phyloP scores from a whole-genome alignment of 2,113 vertebrate species.

The Bagarius yarrelli region DNA sequence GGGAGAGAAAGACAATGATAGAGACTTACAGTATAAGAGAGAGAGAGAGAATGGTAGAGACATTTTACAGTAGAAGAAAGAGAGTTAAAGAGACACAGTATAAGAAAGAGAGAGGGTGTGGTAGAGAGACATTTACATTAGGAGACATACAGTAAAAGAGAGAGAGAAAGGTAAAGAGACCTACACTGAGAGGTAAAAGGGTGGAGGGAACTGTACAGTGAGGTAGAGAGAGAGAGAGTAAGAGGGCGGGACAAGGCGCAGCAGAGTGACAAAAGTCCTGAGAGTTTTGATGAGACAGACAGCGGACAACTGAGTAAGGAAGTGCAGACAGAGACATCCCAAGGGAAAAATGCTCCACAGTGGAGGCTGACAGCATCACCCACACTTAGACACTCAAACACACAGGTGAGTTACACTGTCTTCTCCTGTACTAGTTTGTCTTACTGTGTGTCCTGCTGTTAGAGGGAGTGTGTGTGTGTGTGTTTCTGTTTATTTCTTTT shows the following conservation, averaged over 20 bases:
- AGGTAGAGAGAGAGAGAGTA: neutral
- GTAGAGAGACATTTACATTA: no score
- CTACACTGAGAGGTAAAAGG: neutral
- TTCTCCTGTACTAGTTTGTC: neutral
- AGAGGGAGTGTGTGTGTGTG: neutral
- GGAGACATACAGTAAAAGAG: neutral
- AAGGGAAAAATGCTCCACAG: neutral
- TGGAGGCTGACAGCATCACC: neutral
- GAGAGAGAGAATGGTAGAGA: neutral
- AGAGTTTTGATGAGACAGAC: neutral
- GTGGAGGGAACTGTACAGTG: neutral
- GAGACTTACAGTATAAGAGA: neutral
- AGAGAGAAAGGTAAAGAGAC: neutral
- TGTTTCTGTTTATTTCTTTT: neutral
- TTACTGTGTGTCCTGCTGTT: neutral
- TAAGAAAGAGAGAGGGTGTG: neutral
- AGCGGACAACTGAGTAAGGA: constrained; percentile 1
- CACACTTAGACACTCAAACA: neutral
- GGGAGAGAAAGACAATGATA: neutral
- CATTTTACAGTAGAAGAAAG: neutral
- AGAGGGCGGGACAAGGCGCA: constrained; percentile 25
- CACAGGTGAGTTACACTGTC: neutral
- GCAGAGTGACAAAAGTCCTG: neutral
- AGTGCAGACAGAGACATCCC: constrained; percentile 27
- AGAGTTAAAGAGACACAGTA: neutral